These are phyloP conservation scores for Yponomeuta plumbellus DNA, from an alignment of 2,888 invertebrate genomes.

Conservation along the genomic window DNA sequence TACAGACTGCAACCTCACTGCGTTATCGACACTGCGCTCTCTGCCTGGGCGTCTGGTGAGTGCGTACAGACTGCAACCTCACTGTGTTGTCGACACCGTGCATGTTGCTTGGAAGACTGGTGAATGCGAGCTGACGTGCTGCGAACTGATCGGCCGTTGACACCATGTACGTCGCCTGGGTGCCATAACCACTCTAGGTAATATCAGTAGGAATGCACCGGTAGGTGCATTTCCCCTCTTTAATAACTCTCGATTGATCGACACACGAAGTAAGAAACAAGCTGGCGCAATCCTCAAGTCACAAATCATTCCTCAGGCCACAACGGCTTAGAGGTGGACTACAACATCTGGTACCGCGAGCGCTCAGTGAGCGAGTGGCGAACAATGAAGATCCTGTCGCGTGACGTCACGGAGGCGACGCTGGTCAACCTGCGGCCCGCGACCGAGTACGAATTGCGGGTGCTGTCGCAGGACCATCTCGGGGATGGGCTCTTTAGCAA, in stretches of 20 bases:
- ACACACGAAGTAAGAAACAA: too few relatives aligned
- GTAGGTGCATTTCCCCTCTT: too few relatives aligned
- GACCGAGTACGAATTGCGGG: constrained; percentile 92
- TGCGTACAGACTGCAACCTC: background rate
- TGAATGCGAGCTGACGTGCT: constrained; percentile 33
- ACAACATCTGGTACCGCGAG: constrained; percentile 90
- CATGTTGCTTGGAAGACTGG: constrained; percentile 83
- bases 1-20: background rate
- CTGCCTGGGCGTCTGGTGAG: constrained; percentile 87
- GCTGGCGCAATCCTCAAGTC: too few relatives aligned
- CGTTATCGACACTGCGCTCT: constrained; percentile 82
- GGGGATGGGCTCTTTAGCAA: constrained; percentile 95
- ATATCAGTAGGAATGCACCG: too few relatives aligned
- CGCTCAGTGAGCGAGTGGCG: constrained; percentile 88
- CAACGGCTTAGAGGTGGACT: constrained; percentile 85
- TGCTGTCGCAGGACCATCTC: constrained; percentile 87
- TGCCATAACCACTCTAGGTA: too few relatives aligned
- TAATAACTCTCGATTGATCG: too few relatives aligned
- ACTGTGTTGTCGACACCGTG: constrained; percentile 73
- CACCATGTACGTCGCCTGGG: constrained; percentile 88
- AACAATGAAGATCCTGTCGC: constrained; percentile 84
- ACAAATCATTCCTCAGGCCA: constrained; percentile 69
- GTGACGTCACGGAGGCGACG: constrained; percentile 85
- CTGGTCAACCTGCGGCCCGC: constrained; percentile 85
- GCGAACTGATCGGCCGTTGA: constrained; percentile 85